Base-by-base conservation (phyloP, 2,888 invertebrate genomes). In the Cosmopolites sordidus region DNA sequence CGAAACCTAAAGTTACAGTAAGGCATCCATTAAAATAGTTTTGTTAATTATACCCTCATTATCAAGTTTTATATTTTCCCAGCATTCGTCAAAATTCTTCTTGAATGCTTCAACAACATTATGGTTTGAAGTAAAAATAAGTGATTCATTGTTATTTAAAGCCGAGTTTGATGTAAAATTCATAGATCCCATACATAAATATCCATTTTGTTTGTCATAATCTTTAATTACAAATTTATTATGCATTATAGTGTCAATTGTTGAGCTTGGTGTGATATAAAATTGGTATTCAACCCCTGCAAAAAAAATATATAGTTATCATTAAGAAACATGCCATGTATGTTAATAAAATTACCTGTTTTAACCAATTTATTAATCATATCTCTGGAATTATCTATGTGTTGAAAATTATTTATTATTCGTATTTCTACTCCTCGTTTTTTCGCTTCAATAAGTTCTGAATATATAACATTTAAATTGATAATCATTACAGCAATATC, bases 141-240 rank as follows among this genome's bases (percentile, higher is more conserved):
- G 42, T 57, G 66, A 65, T 65, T 73, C 73, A 60, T 67, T 71
- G 59, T 73, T 71, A 18, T 62, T 61, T 18, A 62, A 41, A 45
- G 69, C 62, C 14, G 65, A 64, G 16, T 49, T 51, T 22, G 54
- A 45, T 9, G 65, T 64, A 56, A 71, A 63, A 62, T 73, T 73
- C 56, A 70, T 56, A 2, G 73, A 73, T n/a, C 73, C 69, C 22
- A 60, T 59, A 48, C 62, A 64, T 2, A 70, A 53, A 56, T 54
- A 69, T 12, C 66, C 66, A 45, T 54, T 51, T 3, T 43, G 22
- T 33, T 60, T 54, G 17, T 49, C 45, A 55, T 65, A 69, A 59
- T 73, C 73, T 60, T 72, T 73, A 1, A 73, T 49, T 41, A 70
- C 69, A 57, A 64, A 72, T 60, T 73, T 73, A 45, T 67, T 64